phyloP scores from a whole-genome alignment of 2,888 invertebrate genomes.

The Diarsia mendica region DNA sequence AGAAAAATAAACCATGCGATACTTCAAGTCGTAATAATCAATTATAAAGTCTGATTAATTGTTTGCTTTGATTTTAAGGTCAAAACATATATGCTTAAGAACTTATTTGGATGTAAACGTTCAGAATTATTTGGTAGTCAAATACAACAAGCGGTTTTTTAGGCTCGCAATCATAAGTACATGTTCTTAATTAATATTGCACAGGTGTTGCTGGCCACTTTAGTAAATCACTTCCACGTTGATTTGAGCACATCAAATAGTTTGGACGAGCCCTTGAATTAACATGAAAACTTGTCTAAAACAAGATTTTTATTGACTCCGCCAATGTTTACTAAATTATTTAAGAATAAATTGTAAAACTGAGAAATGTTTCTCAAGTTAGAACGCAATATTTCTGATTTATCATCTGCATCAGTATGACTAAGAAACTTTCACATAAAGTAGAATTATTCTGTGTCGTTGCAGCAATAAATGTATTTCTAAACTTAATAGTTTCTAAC shows the following conservation, averaged over 20 bases:
- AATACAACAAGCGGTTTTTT: slow-evolving; percentile 41
- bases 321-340: slow-evolving; percentile 14
- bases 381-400: slow-evolving; percentile 28
- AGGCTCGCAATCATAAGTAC: slow-evolving; percentile 32
- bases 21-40: slow-evolving; percentile 15
- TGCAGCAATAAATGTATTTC: slow-evolving; percentile 42
- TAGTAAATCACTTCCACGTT: slow-evolving; percentile 48
- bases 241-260: slow-evolving; percentile 43
- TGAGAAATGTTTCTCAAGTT: slow-evolving; percentile 5
- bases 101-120: slow-evolving; percentile 52
- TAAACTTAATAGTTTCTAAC: slow-evolving; percentile 40
- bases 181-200: slow-evolving; percentile 55
- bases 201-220: slow-evolving; percentile 44
- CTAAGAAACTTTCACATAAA: slow-evolving; percentile 43
- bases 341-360: slow-evolving; percentile 24
- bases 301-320: slow-evolving; percentile 15
- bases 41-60: slow-evolving; percentile 39
- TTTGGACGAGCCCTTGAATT: slow-evolving; percentile 50
- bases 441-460: slow-evolving; percentile 45
- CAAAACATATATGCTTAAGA: slow-evolving; percentile 43
- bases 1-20: slow-evolving; percentile 8
- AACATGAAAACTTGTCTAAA: slow-evolving; percentile 14
- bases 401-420: slow-evolving; percentile 34
- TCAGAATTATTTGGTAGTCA: slow-evolving; percentile 43
- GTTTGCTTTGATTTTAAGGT: slow-evolving; percentile 54